Evolutionary conservation across 2,113 vertebrate genomes (phyloP).

Genomic region (Saccopteryx leptura): DNA sequence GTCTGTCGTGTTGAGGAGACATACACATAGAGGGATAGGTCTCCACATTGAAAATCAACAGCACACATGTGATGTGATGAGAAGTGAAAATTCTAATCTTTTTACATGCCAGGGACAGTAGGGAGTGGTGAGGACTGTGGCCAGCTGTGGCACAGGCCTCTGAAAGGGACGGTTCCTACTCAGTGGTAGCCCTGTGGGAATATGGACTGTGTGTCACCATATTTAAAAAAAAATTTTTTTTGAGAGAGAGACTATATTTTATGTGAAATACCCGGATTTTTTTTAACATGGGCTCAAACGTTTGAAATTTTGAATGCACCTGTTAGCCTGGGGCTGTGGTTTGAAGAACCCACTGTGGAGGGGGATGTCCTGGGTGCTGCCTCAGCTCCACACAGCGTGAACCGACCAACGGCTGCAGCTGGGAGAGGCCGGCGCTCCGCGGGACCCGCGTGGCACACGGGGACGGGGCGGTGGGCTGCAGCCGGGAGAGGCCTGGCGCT

Average conservation of each 20-base stretch:
- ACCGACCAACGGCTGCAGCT: neutral
- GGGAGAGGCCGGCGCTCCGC: neutral
- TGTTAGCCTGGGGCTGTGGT: neutral
- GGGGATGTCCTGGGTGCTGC: neutral
- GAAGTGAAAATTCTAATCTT: neutral
- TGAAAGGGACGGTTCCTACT: neutral
- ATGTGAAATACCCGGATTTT: neutral
- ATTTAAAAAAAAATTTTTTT: neutral
- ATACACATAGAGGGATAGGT: neutral
- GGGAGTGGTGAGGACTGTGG: neutral
- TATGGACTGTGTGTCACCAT: neutral
- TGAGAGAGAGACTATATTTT: slow-evolving; percentile 23
- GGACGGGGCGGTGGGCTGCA: neutral
- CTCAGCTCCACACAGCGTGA: neutral
- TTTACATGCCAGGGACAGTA: neutral
- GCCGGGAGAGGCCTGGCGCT: too few relatives aligned
- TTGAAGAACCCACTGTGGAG: neutral
- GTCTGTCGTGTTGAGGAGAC: neutral
- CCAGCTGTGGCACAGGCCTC: neutral
- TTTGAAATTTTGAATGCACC: neutral
- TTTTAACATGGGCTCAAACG: neutral
- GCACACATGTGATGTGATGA: neutral
- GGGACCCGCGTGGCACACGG: accelerated
- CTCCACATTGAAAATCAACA: neutral
- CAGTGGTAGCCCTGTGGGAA: neutral